Conservation (phyloP, 2,113 vertebrate species). For the Seriola rivoliana region DNA sequence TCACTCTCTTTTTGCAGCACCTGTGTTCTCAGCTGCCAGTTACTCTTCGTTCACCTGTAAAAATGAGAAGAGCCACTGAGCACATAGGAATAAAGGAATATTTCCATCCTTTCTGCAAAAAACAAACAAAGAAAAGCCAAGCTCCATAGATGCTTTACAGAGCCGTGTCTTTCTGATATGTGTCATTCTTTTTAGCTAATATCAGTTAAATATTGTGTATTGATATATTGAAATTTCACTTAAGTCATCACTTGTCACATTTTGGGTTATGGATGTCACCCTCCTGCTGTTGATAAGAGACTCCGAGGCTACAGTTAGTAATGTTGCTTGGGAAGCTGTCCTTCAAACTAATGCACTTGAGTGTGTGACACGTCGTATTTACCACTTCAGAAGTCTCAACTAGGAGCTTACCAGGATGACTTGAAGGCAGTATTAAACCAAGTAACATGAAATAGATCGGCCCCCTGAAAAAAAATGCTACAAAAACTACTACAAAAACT, state of each 20-base stretch:
- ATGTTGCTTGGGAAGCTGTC: conserved; percentile 40
- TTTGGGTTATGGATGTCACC: not conserved
- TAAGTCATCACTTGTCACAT: conserved; percentile 16
- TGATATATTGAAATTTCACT: conserved; percentile 28
- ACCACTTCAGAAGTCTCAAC: conserved; percentile 66
- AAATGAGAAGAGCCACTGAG: too few relatives aligned
- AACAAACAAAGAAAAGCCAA: not conserved
- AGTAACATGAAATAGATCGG: conserved; percentile 61
- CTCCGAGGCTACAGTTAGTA: conserved; percentile 12
- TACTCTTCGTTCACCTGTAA: not conserved
- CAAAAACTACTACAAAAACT: conserved; percentile 45
- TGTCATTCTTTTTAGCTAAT: not conserved
- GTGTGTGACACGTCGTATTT: conserved; percentile 59
- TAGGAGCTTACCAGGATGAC: conserved; percentile 64
- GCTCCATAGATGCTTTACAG: not conserved
- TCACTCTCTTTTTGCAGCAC: not conserved
- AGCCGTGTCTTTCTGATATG: not conserved
- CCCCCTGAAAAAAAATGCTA: conserved; percentile 13
- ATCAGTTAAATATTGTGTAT: not conserved
- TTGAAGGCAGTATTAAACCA: conserved; percentile 70
- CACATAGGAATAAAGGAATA: too few relatives aligned
- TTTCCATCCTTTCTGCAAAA: too few relatives aligned
- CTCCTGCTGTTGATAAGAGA: conserved; percentile 14
- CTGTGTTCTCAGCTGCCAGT: not conserved
- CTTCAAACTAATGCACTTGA: conserved; percentile 47